These are phyloP conservation scores for Gibbula magus DNA, from an alignment of 2,888 invertebrate species.

Conservation along the genomic window DNA sequence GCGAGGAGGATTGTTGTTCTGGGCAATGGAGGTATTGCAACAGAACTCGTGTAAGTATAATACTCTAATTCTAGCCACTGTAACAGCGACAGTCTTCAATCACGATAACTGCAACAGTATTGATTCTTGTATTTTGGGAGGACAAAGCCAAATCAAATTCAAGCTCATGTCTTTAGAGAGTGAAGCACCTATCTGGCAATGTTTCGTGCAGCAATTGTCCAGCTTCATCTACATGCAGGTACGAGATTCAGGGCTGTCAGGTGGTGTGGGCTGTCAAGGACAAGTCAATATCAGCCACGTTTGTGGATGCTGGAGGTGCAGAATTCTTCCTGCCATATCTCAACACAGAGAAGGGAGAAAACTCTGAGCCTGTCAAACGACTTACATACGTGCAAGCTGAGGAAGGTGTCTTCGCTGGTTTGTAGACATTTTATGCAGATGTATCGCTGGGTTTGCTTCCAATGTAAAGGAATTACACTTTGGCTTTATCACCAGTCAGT, in stretches of 20 bases:
- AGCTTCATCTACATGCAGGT: conserved; percentile 70
- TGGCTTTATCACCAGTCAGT: no score
- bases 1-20: conserved; percentile 87
- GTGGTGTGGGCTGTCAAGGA: conserved; percentile 96
- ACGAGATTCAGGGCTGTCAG: conserved; percentile 89
- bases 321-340: conserved; percentile 85
- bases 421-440: no score
- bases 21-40: conserved; percentile 99
- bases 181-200: neutral
- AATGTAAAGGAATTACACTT: no score
- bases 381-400: conserved; percentile 63
- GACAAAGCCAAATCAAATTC: neutral
- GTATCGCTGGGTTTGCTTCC: no score
- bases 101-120: no score
- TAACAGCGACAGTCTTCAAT: no score
- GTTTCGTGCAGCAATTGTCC: neutral
- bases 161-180: neutral
- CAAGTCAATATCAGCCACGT: conserved; percentile 92
- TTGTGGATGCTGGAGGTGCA: conserved; percentile 96
- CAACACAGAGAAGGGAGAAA: conserved; percentile 53
- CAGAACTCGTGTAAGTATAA: conserved; percentile 85
- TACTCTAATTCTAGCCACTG: no score
- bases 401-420: neutral
- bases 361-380: conserved; percentile 62
- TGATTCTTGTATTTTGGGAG: neutral